Evolutionary conservation across 2,113 vertebrate genomes (phyloP).

Genomic region (Dryoscopus gambensis): DNA sequence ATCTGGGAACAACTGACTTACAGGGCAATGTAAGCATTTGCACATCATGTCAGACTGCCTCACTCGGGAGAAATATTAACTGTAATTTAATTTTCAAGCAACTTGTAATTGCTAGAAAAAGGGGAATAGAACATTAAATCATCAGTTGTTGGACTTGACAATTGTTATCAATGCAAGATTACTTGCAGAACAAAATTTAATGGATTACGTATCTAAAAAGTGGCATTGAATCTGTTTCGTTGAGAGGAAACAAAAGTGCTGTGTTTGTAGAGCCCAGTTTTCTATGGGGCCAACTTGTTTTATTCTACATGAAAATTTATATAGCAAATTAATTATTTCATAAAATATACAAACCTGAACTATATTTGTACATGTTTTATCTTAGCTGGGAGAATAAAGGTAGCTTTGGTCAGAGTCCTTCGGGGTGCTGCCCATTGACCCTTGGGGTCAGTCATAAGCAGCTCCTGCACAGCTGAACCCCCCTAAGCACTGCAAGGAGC

Average conservation of each 20-base stretch:
- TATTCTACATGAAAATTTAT: background rate
- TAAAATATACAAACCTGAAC: background rate
- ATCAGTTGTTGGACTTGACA: background rate
- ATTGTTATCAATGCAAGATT: background rate
- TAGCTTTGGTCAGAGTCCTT: background rate
- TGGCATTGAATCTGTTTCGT: background rate
- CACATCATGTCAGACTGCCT: background rate
- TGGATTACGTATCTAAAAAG: background rate
- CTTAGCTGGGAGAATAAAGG: background rate
- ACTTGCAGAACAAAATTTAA: background rate
- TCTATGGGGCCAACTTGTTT: background rate
- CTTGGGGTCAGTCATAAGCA: background rate
- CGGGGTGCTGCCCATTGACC: background rate
- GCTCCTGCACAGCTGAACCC: background rate
- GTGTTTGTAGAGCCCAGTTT: background rate
- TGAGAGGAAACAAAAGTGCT: background rate
- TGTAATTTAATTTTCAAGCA: constrained; percentile 28
- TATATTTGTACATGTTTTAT: background rate
- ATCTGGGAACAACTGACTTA: constrained; percentile 19
- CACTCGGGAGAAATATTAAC: constrained; percentile 8
- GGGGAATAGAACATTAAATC: background rate
- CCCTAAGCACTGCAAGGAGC: background rate
- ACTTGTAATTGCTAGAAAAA: constrained; percentile 11
- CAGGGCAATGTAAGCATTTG: background rate
- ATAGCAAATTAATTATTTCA: background rate